These are phyloP conservation scores for Acanthurus lineatus DNA, from an alignment of 2,797 vertebrate genomes.

Conservation along the genomic window DNA sequence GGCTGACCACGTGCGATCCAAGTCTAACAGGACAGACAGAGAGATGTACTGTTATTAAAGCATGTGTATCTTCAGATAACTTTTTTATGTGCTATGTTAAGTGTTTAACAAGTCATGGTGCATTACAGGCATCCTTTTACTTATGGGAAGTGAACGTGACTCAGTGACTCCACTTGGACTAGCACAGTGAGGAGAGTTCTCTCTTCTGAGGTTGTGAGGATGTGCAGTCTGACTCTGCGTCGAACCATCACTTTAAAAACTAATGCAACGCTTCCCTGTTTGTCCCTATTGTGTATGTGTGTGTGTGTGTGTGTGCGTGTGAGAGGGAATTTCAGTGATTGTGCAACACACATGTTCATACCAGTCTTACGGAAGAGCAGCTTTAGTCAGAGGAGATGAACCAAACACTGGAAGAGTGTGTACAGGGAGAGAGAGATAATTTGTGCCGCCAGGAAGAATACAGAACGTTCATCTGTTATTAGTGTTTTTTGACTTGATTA, in stretches of 20 bases:
- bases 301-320: constrained; percentile 26
- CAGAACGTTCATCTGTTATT: constrained; percentile 37
- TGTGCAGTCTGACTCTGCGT: constrained; percentile 37
- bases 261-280: constrained; percentile 25
- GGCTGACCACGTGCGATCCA: constrained; percentile 87
- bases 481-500: constrained; percentile 35
- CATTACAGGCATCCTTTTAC: constrained; percentile 32
- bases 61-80: constrained; percentile 39
- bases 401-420: constrained; percentile 33
- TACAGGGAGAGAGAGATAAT: not conserved
- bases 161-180: constrained; percentile 25
- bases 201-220: constrained; percentile 38
- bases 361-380: constrained; percentile 72
- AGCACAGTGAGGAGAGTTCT: constrained; percentile 22
- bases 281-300: constrained; percentile 29
- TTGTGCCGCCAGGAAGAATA: constrained; percentile 41
- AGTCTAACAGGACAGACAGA: constrained; percentile 57
- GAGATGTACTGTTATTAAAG: constrained; percentile 13
- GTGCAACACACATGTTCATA: constrained; percentile 59
- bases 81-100: constrained; percentile 14
- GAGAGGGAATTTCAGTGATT: constrained; percentile 40
- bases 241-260: constrained; percentile 31
- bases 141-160: constrained; percentile 48
- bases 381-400: constrained; percentile 62
- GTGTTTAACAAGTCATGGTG: constrained; percentile 32